Evolutionary conservation across 2,888 invertebrate species (phyloP), one percentile per base, ranked within the genome.

Genomic region (Clistopyga incitator): DNA sequence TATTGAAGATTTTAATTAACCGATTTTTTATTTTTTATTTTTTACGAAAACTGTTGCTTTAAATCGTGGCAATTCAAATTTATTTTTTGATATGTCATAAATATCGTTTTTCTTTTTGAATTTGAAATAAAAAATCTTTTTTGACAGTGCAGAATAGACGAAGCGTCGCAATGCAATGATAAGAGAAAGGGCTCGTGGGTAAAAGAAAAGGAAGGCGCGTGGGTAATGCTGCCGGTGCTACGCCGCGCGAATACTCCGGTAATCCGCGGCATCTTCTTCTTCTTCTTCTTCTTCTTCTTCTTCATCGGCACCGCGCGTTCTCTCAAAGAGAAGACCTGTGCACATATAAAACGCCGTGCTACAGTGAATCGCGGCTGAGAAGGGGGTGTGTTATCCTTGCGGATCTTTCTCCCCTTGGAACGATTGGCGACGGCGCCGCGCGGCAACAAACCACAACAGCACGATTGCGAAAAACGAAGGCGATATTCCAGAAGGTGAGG

Each of bases 321-420:
- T 77, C 84, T 84, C 82, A 80, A 79, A 82, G 82, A 68, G 84
- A 59, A 83, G 72, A 83, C 72, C 76, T 52, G 34, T 77, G 54
- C 64, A 25, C 25, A 18, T 45, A 25, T 74, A 59, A 38, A 38
- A 61, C n/a, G 54, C 64, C 18, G 54, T 18, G 61, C 74, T 54
- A n/a, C 11, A 47, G 65, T 20, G 50, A 23, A 61, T 38, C 56
- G 64, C 25, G 56, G 38, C 54, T 20, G 82, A 77, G 83, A 74
- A 83, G 81, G 72, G 82, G 80, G 72, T 84, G 80, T 78, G 78
- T 82, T 86, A 86, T 86, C 86, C 81, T 72, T 45, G 74, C 70
- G 18, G 70, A 82, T 84, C 80, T 85, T 64, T 83, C 82, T 82
- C 78, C 78, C 64, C 47, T 81, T 47, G 64, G 78, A 47, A 34